Percentiles rank a stretch among this genome's conserved stretches.
phyloP scores from a whole-genome alignment of 2,888 invertebrate genomes.

The Drosophila pegasa region DNA sequence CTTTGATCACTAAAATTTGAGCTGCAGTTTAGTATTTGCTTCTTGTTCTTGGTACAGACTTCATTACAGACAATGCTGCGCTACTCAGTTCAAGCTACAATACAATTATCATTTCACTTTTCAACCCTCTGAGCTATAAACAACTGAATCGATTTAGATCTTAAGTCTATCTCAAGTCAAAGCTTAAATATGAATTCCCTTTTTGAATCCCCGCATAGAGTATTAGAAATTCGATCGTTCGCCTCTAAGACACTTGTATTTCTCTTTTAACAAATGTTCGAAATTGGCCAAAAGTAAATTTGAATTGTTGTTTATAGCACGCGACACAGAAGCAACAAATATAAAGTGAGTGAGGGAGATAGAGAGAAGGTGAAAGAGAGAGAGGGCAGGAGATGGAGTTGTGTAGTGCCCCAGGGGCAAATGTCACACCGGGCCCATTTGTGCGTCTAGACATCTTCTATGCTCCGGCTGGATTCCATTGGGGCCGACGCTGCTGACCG shows the following conservation, averaged over 20 bases:
- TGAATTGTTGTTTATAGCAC: conserved; percentile 63
- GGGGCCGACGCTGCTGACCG: conserved; percentile 35
- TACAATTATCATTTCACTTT: not conserved
- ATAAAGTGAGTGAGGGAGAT: not conserved
- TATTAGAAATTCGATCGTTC: conserved; percentile 4
- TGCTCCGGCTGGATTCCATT: conserved; percentile 41
- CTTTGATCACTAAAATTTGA: no score
- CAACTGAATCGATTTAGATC: no score
- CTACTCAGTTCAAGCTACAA: not conserved
- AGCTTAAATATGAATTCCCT: not conserved
- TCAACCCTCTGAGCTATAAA: not conserved
- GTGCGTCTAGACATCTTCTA: conserved; percentile 74
- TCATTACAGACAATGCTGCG: no score
- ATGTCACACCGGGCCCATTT: conserved; percentile 70
- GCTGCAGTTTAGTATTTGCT: no score
- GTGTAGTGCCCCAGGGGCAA: conserved; percentile 59
- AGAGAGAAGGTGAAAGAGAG: not conserved
- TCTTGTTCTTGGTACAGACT: no score
- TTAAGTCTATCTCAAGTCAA: not conserved
- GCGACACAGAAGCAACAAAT: conserved; percentile 60
- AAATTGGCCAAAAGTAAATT: conserved; percentile 64
- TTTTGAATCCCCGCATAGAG: not conserved
- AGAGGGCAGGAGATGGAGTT: not conserved
- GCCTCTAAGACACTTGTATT: conserved; percentile 23
- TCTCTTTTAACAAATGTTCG: conserved; percentile 64